phyloP scores from a whole-genome alignment of 2,888 invertebrate genomes.

The Aphrophora alni region DNA sequence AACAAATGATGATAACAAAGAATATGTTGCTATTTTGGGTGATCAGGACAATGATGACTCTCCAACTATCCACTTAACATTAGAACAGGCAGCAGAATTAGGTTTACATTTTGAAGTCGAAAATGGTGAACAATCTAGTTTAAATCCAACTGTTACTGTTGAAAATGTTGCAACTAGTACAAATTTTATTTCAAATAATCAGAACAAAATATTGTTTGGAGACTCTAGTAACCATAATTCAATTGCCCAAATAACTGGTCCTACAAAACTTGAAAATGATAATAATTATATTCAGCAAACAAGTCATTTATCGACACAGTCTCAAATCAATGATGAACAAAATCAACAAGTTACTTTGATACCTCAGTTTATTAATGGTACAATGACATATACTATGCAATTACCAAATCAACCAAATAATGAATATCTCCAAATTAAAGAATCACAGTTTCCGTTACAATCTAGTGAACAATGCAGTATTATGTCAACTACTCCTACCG shows the following conservation, averaged over 20 bases:
- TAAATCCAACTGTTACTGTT: not conserved
- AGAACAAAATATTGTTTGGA: not conserved
- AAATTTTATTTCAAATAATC: constrained; percentile 2
- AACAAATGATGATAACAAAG: constrained; percentile 21
- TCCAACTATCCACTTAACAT: constrained; percentile 32
- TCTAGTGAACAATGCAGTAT: not conserved
- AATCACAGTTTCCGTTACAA: not conserved
- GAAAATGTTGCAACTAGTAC: not conserved
- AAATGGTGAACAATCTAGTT: not conserved
- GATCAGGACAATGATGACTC: constrained; percentile 29
- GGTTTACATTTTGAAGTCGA: constrained; percentile 25
- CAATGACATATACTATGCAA: constrained; percentile 30
- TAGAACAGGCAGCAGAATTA: constrained; percentile 36
- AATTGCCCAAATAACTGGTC: not conserved
- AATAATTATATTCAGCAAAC: not conserved
- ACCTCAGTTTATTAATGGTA: constrained; percentile 30
- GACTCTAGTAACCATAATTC: not conserved
- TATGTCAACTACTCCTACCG: not conserved
- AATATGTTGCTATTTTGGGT: constrained; percentile 34
- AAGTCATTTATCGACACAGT: not conserved
- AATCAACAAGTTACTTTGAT: constrained; percentile 23
- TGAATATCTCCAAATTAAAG: constrained; percentile 14
- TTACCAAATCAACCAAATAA: constrained; percentile 11
- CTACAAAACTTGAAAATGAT: constrained; percentile 18
- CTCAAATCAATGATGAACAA: not conserved